These are phyloP conservation scores for Plutomurus gul DNA, from an alignment of 1,140 invertebrate species.

Conservation along the genomic window DNA sequence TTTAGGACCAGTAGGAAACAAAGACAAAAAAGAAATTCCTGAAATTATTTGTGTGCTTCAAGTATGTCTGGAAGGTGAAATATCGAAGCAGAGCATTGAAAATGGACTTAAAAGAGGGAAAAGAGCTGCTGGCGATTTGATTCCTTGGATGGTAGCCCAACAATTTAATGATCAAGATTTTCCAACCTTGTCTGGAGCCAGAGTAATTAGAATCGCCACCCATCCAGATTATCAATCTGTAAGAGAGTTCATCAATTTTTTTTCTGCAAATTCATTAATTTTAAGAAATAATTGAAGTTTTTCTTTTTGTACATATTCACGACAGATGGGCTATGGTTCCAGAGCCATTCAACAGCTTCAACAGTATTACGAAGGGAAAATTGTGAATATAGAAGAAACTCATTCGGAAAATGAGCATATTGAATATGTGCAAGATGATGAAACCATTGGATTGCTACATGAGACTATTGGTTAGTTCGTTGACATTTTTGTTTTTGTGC, in stretches of 20 bases:
- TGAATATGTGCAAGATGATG: slow-evolving; percentile 62
- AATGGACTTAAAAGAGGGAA: slow-evolving; percentile 81
- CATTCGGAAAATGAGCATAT: slow-evolving; percentile 59
- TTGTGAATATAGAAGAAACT: slow-evolving; percentile 69
- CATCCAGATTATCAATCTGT: slow-evolving; percentile 96
- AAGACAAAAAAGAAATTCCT: slow-evolving; percentile 73
- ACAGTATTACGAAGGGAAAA: slow-evolving; percentile 87
- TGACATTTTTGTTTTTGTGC: not conserved
- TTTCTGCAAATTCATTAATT: not conserved
- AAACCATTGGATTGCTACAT: slow-evolving; percentile 65
- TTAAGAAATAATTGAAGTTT: slow-evolving; percentile 18
- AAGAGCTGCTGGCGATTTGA: slow-evolving; percentile 91
- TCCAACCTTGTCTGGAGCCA: slow-evolving; percentile 83
- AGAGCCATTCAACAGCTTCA: slow-evolving; percentile 80
- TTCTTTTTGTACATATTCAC: too few species aligned
- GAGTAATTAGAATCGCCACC: slow-evolving; percentile 94
- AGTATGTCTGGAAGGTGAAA: slow-evolving; percentile 91
- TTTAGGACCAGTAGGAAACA: slow-evolving; percentile 76
- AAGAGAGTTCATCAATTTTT: slow-evolving; percentile 55
- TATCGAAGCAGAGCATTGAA: slow-evolving; percentile 78
- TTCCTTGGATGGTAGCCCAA: slow-evolving; percentile 97
- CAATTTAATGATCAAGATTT: slow-evolving; percentile 95
- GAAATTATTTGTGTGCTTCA: slow-evolving; percentile 91
- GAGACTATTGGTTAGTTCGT: slow-evolving; percentile 65
- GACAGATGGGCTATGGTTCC: slow-evolving; percentile 95